Evolutionary conservation across 2,113 vertebrate genomes (phyloP), one percentile per base, ranked within the genome.

Genomic region (Gallinago paraguaiae): DNA sequence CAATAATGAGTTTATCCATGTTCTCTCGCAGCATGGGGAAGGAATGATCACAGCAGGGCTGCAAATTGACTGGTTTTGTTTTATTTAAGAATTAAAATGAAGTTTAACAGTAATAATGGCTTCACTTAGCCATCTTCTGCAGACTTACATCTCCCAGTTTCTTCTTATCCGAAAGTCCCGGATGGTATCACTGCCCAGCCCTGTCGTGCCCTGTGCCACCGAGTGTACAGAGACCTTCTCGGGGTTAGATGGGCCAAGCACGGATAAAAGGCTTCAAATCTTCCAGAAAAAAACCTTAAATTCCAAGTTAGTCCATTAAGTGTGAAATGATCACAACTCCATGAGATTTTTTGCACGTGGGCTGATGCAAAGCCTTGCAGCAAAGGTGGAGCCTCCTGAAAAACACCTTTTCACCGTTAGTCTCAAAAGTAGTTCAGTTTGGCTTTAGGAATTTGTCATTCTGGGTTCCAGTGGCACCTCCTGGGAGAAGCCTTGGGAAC

Each of bases 401-500:
- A 89, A 83, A 57, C 67, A 92, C 10, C 11, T 76, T 88, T 80
- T 76, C 53, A 53, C 51, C 15, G 8, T 51, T 69, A 72, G 43
- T 39, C 86, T 90, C 37, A 12, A 51, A 46, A 65, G 45, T 68
- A 25, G 90, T 93, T 83, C 78, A 77, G 89, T 90, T 82, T 91
- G 84, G 11, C 80, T 95, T 82, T 48, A 82, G 92, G 60, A 84
- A 72, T 64, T 63, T 90, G 88, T 94, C 43, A 24, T 83, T 75
- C 93, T 69, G 82, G 90, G 56, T 76, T 93, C 92, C 15, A 23
- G 63, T 74, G 84, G n/a, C 81, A 10, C 46, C 86, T 79, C 41
- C 14, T 45, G 31, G 12, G 37, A 94, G 92, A 51, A 13, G 45
- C 27, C 48, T 16, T 69, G 89, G 85, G 85, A 86, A 83, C 45